These are phyloP conservation scores for Hassar affinis DNA, from an alignment of 2,113 vertebrate genomes.

Conservation along the genomic window DNA sequence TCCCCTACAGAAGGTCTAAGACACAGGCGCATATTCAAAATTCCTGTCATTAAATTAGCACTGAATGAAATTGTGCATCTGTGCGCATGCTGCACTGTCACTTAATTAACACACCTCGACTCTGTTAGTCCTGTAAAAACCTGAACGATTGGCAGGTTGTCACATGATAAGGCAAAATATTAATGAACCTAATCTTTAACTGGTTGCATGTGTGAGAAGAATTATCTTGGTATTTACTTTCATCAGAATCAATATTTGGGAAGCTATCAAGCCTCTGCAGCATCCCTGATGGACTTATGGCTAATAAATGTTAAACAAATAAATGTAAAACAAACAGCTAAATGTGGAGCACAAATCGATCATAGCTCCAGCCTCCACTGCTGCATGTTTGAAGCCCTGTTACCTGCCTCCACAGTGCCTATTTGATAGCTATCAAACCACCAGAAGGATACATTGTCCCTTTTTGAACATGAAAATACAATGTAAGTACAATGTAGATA, in stretches of 20 bases:
- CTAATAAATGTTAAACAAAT: not conserved
- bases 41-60: not conserved
- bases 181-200: not conserved
- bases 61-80: not conserved
- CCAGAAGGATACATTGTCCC: not conserved
- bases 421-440: not conserved
- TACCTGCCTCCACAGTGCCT: not conserved
- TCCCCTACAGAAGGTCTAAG: not conserved
- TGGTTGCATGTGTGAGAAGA: not conserved
- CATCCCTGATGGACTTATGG: not conserved
- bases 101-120: not conserved
- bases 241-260: slow-evolving; percentile 6
- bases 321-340: not conserved
- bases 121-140: not conserved
- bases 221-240: not conserved
- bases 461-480: not conserved
- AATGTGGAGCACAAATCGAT: not conserved
- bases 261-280: not conserved
- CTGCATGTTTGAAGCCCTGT: not conserved
- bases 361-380: not conserved
- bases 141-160: not conserved
- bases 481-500: not conserved
- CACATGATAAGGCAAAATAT: not conserved
- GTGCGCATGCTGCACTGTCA: not conserved
- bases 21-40: not conserved